Evolutionary conservation across 1,140 invertebrate species (phyloP), one percentile per base, ranked within the genome.

Genomic region (Trypoxylus dichotomus): DNA sequence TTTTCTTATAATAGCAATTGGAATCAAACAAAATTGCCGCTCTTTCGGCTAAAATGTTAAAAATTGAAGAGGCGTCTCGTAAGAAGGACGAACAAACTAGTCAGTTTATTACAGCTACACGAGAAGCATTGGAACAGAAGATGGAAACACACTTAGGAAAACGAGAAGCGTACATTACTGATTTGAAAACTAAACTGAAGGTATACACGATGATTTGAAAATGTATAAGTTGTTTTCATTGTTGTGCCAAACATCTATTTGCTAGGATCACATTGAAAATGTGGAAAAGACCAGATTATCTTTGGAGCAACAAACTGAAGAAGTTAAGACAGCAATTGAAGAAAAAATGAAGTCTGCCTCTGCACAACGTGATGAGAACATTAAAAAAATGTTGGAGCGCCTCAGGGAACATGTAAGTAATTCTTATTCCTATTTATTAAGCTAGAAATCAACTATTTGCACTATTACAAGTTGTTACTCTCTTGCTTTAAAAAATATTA

Each of bases 131-230:
- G 60, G 94, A 96, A 83, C 91, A 94, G 71, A 97, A 97, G 87
- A 96, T 98, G 93, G 95, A 96, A 85, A 90, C 90, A 77, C 92
- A 94, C 78, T 93, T 92, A 83, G 95, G 94, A 84, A 98, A 97
- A 83, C 90, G 96, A 80, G 95, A 97, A 85, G 93, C 93, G 2
- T 94, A 95, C 84, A 95, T 97, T 82, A 93, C 91, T 79, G 95
- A 95, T 83, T 86, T 97, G 83, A 95, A 94, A 84, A 92, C 92
- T 75, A 94, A 96, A 84, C 90, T 97, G 78, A 96, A 96, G 89
- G 95, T 94, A 90, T 91, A 84, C 75, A 37, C 10, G 10, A 37
- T 37, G 10, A 2, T 37, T 74, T 60, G 37, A 76, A 7, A 11
- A 76, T 63, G 27, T 73, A 25, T n/a, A 79, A 21, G 10, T 13